Conservation (phyloP, 2,888 invertebrate species). For the Marronus borbonicus region DNA sequence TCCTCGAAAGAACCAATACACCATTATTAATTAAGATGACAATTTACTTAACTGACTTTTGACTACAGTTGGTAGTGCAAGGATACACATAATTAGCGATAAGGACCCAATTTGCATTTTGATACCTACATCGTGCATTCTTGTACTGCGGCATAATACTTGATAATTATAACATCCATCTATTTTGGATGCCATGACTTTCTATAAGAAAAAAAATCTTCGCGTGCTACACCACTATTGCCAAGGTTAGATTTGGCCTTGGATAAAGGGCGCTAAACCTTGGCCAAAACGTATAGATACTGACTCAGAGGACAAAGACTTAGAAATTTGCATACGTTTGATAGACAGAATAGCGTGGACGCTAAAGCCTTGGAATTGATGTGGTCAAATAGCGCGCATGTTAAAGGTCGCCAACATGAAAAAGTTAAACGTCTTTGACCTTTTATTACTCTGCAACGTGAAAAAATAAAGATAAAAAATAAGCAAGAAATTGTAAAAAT, state of each 20-base stretch:
- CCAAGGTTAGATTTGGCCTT: conserved; percentile 38
- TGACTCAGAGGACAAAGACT: conserved; percentile 17
- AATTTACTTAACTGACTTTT: no score
- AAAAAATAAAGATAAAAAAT: no score
- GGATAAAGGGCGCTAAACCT: conserved; percentile 43
- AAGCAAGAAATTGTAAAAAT: no score
- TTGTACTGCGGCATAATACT: no score
- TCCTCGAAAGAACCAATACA: no score
- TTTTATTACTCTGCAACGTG: not conserved
- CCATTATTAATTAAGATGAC: no score
- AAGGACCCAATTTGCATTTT: conserved; percentile 10
- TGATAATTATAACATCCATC: not conserved
- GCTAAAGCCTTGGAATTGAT: conserved; percentile 25
- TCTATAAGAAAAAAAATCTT: conserved; percentile 10
- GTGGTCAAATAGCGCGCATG: not conserved
- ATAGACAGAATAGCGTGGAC: conserved; percentile 16
- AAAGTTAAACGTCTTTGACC: not conserved
- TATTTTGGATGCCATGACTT: not conserved
- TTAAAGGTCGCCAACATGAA: conserved; percentile 1
- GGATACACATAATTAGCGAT: not conserved
- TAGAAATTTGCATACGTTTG: conserved; percentile 21
- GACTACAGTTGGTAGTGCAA: not conserved
- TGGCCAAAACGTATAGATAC: conserved; percentile 10
- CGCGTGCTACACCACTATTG: conserved; percentile 19
- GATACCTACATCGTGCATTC: not conserved